Base-by-base conservation (phyloP, 2,113 vertebrate species). In the Eulemur macaco region DNA sequence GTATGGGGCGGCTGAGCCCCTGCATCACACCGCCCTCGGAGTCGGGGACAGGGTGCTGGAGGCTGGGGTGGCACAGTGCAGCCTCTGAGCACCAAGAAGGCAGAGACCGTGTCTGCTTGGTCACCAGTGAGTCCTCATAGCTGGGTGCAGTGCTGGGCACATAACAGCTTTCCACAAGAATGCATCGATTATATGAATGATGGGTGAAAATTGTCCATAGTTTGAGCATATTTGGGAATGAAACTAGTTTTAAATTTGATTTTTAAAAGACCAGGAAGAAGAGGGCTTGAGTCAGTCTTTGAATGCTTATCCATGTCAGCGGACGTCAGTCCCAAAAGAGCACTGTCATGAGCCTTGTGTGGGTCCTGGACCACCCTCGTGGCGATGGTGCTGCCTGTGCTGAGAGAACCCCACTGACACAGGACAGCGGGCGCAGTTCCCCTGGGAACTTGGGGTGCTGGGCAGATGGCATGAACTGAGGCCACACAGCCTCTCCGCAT, bases 1-100 rank as follows among this genome's bases (percentile, higher is more conserved):
- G 15, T 29, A 1, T 0, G 1, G 52, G 42, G 34, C 3, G 2
- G 66, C 34, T 17, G 52, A 77, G 21, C 31, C 37, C 10, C 1
- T 23, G 56, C 0, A 3, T 58, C 34, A 9, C 0, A 8, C 13
- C 0, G 4, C 31, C 69, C 50, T 50, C 25, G 0, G 2, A 21
- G 4, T 42, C 42, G 42, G 42, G 1, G 10, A 10, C 14, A 34
- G 82, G 54, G 34, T 37, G 23, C 39, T 3, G 47, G 84, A 42
- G 52, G 63, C 4, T 56, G 13, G 50, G 7, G 50, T 9, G 0
- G 0, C 31, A 39, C 17, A 90, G 50, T 15, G 45, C 13, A 0
- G 0, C 34, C 31, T 52, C 3, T 13, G 10, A 58, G 77, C 42
- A 68, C 47, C 1, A 3, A 14, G 45, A 78, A 34, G 3, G 25